Conservation (phyloP, 2,888 invertebrate species). For the Drosophila colorata region DNA sequence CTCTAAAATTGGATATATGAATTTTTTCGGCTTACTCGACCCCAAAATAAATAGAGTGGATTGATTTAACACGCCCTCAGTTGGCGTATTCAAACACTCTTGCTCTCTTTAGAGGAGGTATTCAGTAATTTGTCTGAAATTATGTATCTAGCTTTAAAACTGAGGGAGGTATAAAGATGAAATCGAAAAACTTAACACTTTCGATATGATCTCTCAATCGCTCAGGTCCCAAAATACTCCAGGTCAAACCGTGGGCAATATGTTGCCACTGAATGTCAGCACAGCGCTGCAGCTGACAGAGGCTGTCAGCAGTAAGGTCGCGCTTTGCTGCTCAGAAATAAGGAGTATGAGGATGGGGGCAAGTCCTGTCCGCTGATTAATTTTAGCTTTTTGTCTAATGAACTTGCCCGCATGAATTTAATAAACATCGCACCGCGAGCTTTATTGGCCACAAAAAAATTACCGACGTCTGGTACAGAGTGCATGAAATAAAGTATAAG, state of each 20-base stretch:
- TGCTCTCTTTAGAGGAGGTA: too few relatives aligned
- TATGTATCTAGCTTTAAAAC: too few relatives aligned
- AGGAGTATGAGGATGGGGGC: background rate
- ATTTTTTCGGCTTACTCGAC: too few relatives aligned
- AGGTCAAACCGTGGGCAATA: constrained; percentile 48
- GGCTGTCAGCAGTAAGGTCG: constrained; percentile 45
- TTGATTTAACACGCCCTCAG: too few relatives aligned
- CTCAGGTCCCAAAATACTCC: constrained; percentile 33
- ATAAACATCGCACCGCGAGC: constrained; percentile 57
- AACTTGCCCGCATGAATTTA: constrained; percentile 73
- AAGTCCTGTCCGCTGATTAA: constrained; percentile 58
- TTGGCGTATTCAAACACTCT: too few relatives aligned
- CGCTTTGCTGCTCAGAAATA: constrained; percentile 41
- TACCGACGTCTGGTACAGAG: constrained; percentile 42
- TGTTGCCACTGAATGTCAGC: constrained; percentile 59
- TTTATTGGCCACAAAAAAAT: constrained; percentile 67
- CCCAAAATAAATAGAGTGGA: too few relatives aligned
- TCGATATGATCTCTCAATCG: too few relatives aligned
- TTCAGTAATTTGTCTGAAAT: too few relatives aligned
- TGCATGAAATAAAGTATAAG: constrained; percentile 48
- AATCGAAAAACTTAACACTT: too few relatives aligned
- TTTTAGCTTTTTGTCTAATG: constrained; percentile 78
- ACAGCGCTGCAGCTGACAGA: constrained; percentile 48
- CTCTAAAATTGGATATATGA: too few relatives aligned
- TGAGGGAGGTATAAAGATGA: too few relatives aligned